Evolutionary conservation across 92 coral and sea anemone genomes (phyloP).

Genomic region (Actinostola sp.): DNA sequence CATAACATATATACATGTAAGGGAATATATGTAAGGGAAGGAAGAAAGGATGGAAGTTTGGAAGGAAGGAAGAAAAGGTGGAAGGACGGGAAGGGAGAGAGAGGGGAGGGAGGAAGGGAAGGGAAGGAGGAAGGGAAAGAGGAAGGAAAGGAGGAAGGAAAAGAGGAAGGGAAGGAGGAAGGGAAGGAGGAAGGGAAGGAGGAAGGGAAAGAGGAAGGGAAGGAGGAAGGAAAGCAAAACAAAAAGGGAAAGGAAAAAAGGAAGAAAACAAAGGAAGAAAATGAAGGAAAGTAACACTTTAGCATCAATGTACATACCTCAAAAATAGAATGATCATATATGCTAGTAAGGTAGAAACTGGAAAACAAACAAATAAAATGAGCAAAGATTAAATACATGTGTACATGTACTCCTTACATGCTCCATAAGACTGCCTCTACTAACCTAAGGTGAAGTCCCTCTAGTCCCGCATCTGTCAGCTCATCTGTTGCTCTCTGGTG

Average conservation of each 20-base stretch:
- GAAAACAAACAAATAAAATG: not conserved
- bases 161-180: too few species aligned
- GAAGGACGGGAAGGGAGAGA: too few species aligned
- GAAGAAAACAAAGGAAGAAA: not conserved
- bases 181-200: too few species aligned
- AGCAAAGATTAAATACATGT: not conserved
- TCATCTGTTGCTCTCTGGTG: slow-evolving; percentile 98
- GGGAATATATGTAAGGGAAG: not conserved
- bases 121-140: too few species aligned
- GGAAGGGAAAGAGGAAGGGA: too few species aligned
- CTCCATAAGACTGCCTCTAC: too few species aligned
- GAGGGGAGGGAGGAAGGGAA: too few species aligned
- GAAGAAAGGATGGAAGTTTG: too few species aligned
- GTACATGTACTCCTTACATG: too few species aligned
- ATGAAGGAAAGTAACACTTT: not conserved
- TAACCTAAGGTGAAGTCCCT: slow-evolving; percentile 87
- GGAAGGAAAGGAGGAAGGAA: too few species aligned
- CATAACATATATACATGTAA: not conserved
- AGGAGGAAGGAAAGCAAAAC: not conserved
- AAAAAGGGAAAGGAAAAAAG: not conserved
- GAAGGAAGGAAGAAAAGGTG: not conserved
- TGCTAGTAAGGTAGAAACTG: slow-evolving; percentile 97
- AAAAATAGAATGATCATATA: slow-evolving; percentile 97
- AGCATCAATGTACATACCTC: slow-evolving; percentile 66
- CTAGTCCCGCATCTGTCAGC: slow-evolving; percentile 95